A percentile compares a stretch with the other conserved stretches of the same genome.
Evolutionary conservation across 2,113 vertebrate species (phyloP).

Genomic region (Petroica traversi): DNA sequence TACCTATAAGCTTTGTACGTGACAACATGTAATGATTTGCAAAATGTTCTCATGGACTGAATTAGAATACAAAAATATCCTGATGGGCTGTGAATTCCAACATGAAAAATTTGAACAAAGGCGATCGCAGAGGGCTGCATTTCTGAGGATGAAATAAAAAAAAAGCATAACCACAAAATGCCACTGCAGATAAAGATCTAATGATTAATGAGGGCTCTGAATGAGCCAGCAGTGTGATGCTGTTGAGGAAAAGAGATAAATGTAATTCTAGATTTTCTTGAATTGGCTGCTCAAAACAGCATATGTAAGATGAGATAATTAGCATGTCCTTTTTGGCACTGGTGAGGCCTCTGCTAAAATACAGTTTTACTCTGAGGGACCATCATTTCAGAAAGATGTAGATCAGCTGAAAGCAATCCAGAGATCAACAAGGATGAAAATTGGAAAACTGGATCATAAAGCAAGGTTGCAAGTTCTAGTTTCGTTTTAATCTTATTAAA

Average conservation of each 20-base stretch:
- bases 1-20: background rate
- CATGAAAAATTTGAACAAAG: background rate
- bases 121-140: fast-evolving
- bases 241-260: background rate
- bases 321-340: background rate
- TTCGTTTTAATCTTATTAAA: background rate
- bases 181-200: background rate
- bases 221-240: background rate
- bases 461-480: background rate
- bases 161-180: background rate
- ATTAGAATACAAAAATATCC: background rate
- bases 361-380: background rate
- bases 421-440: background rate
- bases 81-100: background rate
- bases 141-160: background rate
- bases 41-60: background rate
- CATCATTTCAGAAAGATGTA: background rate
- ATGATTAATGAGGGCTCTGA: background rate
- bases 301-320: background rate
- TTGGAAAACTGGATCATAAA: background rate
- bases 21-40: background rate
- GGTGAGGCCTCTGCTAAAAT: background rate
- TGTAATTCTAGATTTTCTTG: background rate
- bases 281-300: background rate
- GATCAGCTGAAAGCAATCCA: background rate